Percentiles rank a stretch among this genome's conserved stretches.
These are phyloP conservation scores for Parauchenoglanis ngamensis DNA, from an alignment of 2,797 vertebrate genomes.

Conservation along the genomic window DNA sequence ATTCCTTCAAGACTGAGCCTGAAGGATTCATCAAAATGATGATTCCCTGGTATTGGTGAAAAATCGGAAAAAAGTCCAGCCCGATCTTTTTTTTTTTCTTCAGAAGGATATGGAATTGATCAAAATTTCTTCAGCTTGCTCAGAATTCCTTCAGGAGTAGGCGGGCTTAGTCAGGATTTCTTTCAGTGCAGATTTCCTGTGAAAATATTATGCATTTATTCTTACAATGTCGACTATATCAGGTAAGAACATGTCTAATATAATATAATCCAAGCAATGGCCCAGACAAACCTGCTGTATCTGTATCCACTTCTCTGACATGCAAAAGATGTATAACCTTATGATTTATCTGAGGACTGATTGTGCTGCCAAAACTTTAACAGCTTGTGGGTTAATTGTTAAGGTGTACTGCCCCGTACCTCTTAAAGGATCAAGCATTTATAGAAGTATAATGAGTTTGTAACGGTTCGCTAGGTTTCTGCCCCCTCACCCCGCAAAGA, in stretches of 20 bases:
- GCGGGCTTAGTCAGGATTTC: background rate
- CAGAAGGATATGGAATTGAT: background rate
- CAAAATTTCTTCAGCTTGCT: background rate
- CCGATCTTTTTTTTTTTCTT: too few relatives aligned
- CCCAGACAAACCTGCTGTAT: slow-evolving; percentile 65
- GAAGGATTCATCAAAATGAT: background rate
- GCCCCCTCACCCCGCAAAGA: slow-evolving; percentile 62
- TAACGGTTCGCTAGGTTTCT: slow-evolving; percentile 72
- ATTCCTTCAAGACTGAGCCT: too few relatives aligned
- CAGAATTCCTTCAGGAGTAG: background rate
- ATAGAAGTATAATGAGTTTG: slow-evolving; percentile 81
- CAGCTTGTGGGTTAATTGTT: slow-evolving; percentile 81
- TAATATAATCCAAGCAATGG: background rate
- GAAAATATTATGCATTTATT: background rate
- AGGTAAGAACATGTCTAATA: background rate
- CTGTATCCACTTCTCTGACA: slow-evolving; percentile 59
- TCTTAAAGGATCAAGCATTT: slow-evolving; percentile 78
- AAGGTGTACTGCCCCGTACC: slow-evolving; percentile 71
- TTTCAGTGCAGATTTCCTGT: background rate
- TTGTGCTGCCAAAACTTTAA: slow-evolving; percentile 74
- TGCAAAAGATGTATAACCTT: slow-evolving; percentile 71
- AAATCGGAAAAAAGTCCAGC: too few relatives aligned
- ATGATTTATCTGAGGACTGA: slow-evolving; percentile 74
- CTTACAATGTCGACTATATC: too few relatives aligned
- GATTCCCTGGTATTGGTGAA: too few relatives aligned